Percentiles rank a stretch among this genome's conserved stretches.
These are phyloP conservation scores for Agrilus planipennis DNA, from an alignment of 1,140 invertebrate genomes.

Conservation along the genomic window DNA sequence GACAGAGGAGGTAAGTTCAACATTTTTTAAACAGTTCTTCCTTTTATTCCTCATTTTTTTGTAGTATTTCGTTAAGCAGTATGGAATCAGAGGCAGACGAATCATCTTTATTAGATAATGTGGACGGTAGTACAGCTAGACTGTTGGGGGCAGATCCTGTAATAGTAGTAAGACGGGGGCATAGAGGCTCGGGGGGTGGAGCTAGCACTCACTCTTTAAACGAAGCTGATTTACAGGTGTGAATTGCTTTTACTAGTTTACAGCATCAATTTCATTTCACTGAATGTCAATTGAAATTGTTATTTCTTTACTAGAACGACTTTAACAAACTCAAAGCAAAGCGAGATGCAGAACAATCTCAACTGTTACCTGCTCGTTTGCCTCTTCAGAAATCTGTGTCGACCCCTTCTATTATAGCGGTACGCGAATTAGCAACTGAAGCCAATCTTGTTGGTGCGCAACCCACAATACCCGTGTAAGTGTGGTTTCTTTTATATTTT, in stretches of 20 bases:
- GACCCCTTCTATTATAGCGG: conserved; percentile 74
- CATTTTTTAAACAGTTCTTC: not conserved
- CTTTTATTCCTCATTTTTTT: conserved; percentile 12
- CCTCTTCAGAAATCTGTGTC: conserved; percentile 84
- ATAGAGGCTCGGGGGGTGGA: conserved; percentile 38
- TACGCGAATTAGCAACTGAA: conserved; percentile 37
- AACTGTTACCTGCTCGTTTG: conserved; percentile 56
- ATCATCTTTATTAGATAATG: conserved; percentile 36
- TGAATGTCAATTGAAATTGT: conserved; percentile 5
- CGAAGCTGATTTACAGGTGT: conserved; percentile 69
- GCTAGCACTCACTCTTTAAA: conserved; percentile 74
- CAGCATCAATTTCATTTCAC: not conserved
- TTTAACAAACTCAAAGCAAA: conserved; percentile 44
- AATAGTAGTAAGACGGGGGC: conserved; percentile 27
- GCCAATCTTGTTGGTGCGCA: conserved; percentile 30
- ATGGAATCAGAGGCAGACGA: conserved; percentile 61
- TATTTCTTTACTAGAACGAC: conserved; percentile 32
- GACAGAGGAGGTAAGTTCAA: conserved; percentile 41
- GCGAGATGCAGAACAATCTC: conserved; percentile 44
- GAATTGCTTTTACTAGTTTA: conserved; percentile 20
- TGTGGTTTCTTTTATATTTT: too few relatives aligned
- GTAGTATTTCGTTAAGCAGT: conserved; percentile 57
- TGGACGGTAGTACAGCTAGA: conserved; percentile 38
- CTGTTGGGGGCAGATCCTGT: conserved; percentile 32
- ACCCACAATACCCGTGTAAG: conserved; percentile 38